phyloP scores from a whole-genome alignment of 2,113 vertebrate genomes.

The Gopherus evgoodei region DNA sequence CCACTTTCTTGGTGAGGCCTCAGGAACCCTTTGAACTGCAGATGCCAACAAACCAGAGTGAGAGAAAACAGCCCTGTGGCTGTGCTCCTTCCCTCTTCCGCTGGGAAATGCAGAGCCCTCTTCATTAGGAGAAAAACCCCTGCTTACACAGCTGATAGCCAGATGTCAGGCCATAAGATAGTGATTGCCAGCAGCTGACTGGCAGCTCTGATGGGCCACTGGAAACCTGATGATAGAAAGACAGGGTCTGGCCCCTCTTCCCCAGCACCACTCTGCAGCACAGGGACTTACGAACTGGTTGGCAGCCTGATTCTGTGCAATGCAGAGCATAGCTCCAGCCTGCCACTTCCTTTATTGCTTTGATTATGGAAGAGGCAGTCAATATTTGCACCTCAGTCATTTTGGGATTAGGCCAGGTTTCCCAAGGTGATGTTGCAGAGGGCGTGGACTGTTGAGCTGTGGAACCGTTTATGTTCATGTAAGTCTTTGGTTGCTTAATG shows the following conservation, averaged over 20 bases:
- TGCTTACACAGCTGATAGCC: constrained; percentile 60
- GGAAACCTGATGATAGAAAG: neutral
- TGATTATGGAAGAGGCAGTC: neutral
- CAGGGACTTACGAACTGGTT: neutral
- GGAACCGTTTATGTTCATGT: neutral
- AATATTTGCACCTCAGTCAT: neutral
- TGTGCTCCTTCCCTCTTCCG: neutral
- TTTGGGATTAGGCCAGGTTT: neutral
- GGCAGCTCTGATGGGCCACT: neutral
- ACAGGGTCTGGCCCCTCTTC: neutral
- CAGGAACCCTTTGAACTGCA: constrained; percentile 38
- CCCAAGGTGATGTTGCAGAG: neutral
- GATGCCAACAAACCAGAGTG: neutral
- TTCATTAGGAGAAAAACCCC: neutral
- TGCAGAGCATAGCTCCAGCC: accelerated
- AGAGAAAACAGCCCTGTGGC: neutral
- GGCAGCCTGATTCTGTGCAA: neutral
- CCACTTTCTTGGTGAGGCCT: neutral
- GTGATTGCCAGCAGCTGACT: neutral
- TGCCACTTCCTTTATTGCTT: neutral
- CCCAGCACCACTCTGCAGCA: neutral
- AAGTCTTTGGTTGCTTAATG: neutral
- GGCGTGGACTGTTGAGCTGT: neutral
- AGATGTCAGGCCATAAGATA: constrained; percentile 14
- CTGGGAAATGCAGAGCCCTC: neutral